These are phyloP conservation scores for Gasterosteus aculeatus DNA, from an alignment of 2,113 vertebrate species.

Conservation along the genomic window DNA sequence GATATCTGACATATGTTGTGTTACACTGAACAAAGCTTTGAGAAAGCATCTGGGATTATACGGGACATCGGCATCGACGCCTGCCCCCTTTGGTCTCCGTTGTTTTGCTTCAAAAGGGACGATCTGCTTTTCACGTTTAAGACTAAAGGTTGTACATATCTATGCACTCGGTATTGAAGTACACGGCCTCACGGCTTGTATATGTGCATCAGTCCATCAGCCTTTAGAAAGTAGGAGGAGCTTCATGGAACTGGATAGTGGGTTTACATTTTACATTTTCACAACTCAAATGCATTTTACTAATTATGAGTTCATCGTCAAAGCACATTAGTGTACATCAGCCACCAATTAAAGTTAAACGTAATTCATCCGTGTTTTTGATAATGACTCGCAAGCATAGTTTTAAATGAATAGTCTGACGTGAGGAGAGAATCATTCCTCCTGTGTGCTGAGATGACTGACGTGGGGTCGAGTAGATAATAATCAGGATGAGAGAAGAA, in stretches of 20 bases:
- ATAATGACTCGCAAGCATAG: not conserved
- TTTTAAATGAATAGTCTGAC: not conserved
- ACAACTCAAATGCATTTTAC: constrained; percentile 1
- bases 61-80: not conserved
- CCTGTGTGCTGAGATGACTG: constrained; percentile 15
- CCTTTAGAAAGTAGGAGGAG: not conserved
- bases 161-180: not conserved
- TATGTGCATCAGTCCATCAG: not conserved
- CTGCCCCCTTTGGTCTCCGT: not conserved
- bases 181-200: not conserved
- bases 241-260: constrained; percentile 1
- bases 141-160: not conserved
- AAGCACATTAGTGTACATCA: not conserved
- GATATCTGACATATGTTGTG: not conserved
- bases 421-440: not conserved
- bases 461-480: constrained; percentile 1
- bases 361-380: not conserved
- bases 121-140: not conserved
- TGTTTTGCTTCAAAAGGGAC: not conserved
- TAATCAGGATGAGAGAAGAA: constrained; percentile 10
- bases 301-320: not conserved
- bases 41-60: not conserved
- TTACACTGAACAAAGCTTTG: not conserved
- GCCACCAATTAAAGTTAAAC: not conserved
- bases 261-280: constrained; percentile 7